Conservation (phyloP, 2,888 invertebrate genomes). For the Xestia xanthographa region DNA sequence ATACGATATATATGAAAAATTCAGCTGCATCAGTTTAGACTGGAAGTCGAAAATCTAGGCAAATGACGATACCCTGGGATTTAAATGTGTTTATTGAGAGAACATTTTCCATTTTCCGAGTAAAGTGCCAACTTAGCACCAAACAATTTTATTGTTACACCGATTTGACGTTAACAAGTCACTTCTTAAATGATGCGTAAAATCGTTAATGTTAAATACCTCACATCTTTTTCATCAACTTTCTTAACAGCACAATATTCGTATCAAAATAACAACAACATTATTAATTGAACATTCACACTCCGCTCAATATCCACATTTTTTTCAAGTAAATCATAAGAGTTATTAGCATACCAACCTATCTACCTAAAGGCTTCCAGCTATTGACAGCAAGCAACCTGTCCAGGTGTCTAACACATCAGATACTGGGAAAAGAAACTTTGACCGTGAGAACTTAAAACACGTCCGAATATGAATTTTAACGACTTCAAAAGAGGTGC, state of each 20-base stretch:
- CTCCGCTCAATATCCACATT: background rate
- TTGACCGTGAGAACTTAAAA: slow-evolving; percentile 68
- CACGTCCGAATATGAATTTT: slow-evolving; percentile 69
- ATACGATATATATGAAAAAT: background rate
- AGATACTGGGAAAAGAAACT: slow-evolving; percentile 63
- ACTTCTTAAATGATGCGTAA: background rate
- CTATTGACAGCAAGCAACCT: slow-evolving; percentile 49
- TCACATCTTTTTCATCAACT: background rate
- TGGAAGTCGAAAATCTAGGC: background rate
- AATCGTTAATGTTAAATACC: background rate
- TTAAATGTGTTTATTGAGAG: too few relatives aligned
- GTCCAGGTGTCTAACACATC: slow-evolving; percentile 56
- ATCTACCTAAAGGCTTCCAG: slow-evolving; percentile 9
- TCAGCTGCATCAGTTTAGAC: background rate
- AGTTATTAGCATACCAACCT: slow-evolving; percentile 24
- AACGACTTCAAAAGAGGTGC: slow-evolving; percentile 70
- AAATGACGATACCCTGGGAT: background rate
- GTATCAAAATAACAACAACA: background rate
- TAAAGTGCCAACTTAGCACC: too few relatives aligned
- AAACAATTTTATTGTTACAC: too few relatives aligned
- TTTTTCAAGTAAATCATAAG: background rate
- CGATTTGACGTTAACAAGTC: too few relatives aligned
- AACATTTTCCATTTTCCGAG: too few relatives aligned
- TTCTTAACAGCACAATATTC: background rate
- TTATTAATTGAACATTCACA: background rate